Percentiles rank a stretch among this genome's conserved stretches.
These are phyloP conservation scores for Scyliorhinus canicula DNA, from an alignment of 2,797 vertebrate genomes.

Conservation along the genomic window DNA sequence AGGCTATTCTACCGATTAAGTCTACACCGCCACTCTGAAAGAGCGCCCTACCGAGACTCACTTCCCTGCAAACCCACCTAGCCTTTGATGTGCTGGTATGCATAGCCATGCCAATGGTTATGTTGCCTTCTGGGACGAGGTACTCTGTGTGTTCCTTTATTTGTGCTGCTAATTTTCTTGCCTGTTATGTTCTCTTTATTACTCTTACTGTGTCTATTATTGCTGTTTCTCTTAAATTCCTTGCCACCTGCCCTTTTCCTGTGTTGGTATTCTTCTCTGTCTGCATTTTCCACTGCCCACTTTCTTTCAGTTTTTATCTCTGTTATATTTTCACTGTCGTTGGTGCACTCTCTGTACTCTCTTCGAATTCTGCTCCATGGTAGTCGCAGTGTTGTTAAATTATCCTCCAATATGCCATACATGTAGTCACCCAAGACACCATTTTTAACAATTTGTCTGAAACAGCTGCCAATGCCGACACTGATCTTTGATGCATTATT, in stretches of 20 bases:
- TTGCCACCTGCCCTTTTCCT: neutral
- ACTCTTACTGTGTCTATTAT: neutral
- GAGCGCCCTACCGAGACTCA: too few relatives aligned
- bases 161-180: neutral
- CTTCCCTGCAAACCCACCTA: too few relatives aligned
- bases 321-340: neutral
- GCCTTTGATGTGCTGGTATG: too few relatives aligned
- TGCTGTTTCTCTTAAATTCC: neutral
- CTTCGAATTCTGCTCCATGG: neutral
- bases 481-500: neutral
- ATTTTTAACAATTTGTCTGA: neutral
- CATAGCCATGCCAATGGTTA: neutral
- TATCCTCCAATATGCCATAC: neutral
- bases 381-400: neutral
- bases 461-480: neutral
- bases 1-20: too few relatives aligned
- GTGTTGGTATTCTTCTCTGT: neutral
- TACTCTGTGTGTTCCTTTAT: neutral
- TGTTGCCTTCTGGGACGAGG: neutral
- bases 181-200: neutral
- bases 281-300: neutral
- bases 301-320: neutral
- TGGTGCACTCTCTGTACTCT: neutral
- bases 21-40: too few relatives aligned
- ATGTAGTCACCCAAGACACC: neutral